These are phyloP conservation scores for Eupithecia subfuscata DNA, from an alignment of 2,888 invertebrate species.

Conservation along the genomic window DNA sequence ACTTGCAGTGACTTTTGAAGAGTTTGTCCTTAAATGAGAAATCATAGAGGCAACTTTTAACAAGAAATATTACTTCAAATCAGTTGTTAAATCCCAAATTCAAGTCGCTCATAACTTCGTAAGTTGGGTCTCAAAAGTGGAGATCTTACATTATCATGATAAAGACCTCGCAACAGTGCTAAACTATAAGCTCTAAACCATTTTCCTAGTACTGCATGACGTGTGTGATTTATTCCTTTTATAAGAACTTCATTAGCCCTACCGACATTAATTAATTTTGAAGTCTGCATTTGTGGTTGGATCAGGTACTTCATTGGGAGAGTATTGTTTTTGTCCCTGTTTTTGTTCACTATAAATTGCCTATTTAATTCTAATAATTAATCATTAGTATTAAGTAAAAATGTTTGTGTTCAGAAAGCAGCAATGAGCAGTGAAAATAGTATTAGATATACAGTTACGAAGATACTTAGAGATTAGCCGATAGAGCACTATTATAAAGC, in stretches of 20 bases:
- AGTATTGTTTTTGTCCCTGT: conserved; percentile 26
- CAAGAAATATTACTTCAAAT: neutral
- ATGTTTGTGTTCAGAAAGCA: too few relatives aligned
- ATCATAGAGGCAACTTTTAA: neutral
- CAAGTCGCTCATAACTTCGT: neutral
- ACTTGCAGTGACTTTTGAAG: neutral
- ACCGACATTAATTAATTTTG: conserved; percentile 37
- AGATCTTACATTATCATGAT: neutral
- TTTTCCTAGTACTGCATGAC: neutral
- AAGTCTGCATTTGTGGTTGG: conserved; percentile 45
- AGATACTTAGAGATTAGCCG: too few relatives aligned
- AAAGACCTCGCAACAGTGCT: neutral
- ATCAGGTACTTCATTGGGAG: conserved; percentile 30
- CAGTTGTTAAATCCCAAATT: neutral
- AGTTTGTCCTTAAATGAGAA: neutral
- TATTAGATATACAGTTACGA: too few relatives aligned
- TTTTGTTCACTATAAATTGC: conserved; percentile 1
- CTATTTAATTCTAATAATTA: too few relatives aligned
- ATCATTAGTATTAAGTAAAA: too few relatives aligned
- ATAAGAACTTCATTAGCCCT: too few relatives aligned
- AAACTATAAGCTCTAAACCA: neutral
- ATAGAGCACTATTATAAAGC: too few relatives aligned
- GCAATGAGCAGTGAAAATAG: too few relatives aligned
- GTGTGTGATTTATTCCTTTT: neutral
- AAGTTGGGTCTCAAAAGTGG: neutral